Conservation (phyloP, 2,797 vertebrate genomes). For the Scomberomorus guttatus region DNA sequence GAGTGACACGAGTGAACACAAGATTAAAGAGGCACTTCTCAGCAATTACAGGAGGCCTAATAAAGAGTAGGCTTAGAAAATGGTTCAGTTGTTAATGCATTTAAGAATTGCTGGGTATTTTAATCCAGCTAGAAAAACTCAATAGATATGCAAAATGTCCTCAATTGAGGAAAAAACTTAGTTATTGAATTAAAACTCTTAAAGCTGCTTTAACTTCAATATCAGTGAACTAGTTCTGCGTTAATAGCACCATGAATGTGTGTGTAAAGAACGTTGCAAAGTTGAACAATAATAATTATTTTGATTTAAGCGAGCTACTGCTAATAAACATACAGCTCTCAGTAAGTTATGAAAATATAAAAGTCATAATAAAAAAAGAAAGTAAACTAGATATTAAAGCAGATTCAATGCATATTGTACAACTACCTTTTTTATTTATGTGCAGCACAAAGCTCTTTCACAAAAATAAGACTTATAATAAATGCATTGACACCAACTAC, state of each 20-base stretch:
- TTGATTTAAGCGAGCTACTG: background rate
- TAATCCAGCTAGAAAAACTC: background rate
- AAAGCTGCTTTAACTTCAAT: too few relatives aligned
- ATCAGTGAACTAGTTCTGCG: too few relatives aligned
- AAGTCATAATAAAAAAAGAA: background rate
- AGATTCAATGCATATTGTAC: background rate
- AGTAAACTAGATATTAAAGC: background rate
- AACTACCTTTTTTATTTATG: background rate
- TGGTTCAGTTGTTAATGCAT: background rate
- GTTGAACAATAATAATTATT: too few relatives aligned
- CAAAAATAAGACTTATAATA: background rate
- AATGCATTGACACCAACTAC: background rate
- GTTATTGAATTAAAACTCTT: too few relatives aligned
- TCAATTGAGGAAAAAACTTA: background rate
- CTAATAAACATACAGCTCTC: background rate
- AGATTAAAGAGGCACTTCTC: slow-evolving; percentile 10
- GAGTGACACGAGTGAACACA: slow-evolving; percentile 18
- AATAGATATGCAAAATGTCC: background rate
- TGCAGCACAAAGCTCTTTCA: background rate
- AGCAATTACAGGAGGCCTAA: background rate
- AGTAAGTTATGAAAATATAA: background rate
- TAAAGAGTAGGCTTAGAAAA: background rate
- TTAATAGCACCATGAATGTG: too few relatives aligned
- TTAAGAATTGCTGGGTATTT: background rate
- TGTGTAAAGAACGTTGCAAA: too few relatives aligned